A percentile compares a stretch with the other conserved stretches of the same genome.
phyloP scores from a whole-genome alignment of 2,888 invertebrate species.

The Neoascia interrupta region DNA sequence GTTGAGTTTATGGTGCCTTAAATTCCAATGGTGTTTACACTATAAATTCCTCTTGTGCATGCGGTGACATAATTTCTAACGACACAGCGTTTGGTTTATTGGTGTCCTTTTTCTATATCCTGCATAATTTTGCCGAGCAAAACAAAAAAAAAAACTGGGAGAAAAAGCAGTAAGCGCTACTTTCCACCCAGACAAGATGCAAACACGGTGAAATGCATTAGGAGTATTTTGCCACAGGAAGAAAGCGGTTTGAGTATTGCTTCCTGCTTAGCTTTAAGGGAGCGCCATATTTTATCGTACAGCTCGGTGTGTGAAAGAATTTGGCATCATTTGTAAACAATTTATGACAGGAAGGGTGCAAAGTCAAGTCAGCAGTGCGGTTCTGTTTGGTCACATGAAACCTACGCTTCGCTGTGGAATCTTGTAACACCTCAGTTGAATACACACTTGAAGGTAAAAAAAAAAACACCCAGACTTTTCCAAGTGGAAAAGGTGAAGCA shows the following conservation, averaged over 20 bases:
- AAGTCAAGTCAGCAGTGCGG: conserved; percentile 27
- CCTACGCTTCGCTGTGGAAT: conserved; percentile 23
- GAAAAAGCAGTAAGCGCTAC: conserved; percentile 10
- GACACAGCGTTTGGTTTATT: conserved; percentile 54
- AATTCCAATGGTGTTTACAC: conserved; percentile 57
- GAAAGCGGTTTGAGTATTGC: conserved; percentile 15
- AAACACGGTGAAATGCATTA: conserved; percentile 25
- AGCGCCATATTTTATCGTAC: too few relatives aligned
- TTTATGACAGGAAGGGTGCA: conserved; percentile 58
- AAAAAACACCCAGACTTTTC: too few relatives aligned
- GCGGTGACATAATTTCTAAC: conserved; percentile 65
- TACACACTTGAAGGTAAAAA: conserved; percentile 8
- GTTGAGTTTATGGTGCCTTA: conserved; percentile 36
- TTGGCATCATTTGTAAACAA: conserved; percentile 64
- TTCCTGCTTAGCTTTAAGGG: conserved; percentile 22
- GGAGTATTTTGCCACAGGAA: neutral
- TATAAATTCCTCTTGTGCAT: conserved; percentile 57
- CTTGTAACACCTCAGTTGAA: conserved; percentile 22
- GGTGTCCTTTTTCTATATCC: conserved; percentile 64
- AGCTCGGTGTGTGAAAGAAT: conserved; percentile 41
- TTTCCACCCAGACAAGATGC: conserved; percentile 3
- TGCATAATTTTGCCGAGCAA: conserved; percentile 46
- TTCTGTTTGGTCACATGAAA: conserved; percentile 34
- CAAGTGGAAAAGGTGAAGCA: too few relatives aligned
- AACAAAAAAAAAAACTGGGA: neutral